Evolutionary conservation across 2,113 vertebrate species (phyloP).

Genomic region (Pelmatolapia mariae): DNA sequence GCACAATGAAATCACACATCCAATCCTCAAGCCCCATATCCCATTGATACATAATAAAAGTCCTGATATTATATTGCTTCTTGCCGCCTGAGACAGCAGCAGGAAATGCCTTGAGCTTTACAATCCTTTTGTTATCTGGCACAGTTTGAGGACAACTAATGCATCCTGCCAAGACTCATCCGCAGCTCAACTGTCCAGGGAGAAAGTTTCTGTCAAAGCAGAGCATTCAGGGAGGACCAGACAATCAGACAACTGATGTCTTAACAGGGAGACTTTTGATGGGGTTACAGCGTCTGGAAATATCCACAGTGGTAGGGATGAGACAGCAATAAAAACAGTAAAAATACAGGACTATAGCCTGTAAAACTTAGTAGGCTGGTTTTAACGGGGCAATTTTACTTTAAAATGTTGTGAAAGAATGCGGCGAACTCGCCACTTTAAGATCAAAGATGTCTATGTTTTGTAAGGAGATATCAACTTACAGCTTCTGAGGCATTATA

Average conservation of each 20-base stretch:
- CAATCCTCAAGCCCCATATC: background rate
- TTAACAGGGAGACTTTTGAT: background rate
- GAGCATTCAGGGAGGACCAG: background rate
- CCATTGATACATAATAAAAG: constrained; percentile 19
- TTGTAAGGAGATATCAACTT: background rate
- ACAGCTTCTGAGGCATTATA: background rate
- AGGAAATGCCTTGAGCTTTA: constrained; percentile 70
- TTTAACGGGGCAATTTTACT: background rate
- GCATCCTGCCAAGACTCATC: constrained; percentile 41
- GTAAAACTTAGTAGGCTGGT: background rate
- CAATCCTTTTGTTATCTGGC: constrained; percentile 70
- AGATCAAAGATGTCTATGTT: background rate
- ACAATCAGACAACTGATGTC: background rate
- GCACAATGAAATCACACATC: constrained; percentile 14
- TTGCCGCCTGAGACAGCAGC: constrained; percentile 48
- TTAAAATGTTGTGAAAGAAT: background rate
- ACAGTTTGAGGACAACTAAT: constrained; percentile 29
- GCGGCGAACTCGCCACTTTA: background rate
- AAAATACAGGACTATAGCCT: background rate
- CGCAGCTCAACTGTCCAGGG: background rate
- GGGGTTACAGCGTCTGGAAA: background rate
- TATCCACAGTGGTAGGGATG: background rate
- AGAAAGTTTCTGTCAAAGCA: background rate
- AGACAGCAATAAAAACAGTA: background rate
- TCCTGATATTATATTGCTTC: constrained; percentile 3